Evolutionary conservation across 2,888 invertebrate genomes (phyloP), one percentile per base, ranked within the genome.

Genomic region (Argyresthia goedartella): DNA sequence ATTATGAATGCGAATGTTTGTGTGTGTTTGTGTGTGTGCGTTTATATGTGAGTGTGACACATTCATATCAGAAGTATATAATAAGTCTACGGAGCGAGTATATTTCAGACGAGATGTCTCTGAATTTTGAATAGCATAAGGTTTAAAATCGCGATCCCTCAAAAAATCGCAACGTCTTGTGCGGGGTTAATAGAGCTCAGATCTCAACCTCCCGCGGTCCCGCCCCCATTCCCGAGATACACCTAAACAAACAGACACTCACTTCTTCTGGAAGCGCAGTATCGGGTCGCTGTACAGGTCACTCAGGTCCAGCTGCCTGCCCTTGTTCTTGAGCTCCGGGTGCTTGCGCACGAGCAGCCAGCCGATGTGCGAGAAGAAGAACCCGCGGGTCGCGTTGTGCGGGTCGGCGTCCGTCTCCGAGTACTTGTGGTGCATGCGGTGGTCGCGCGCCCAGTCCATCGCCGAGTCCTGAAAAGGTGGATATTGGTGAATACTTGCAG

Each of bases 311-410:
- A 98, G 89, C 47, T 91, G 90, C 61, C 94, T 92, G 66, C 97
- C 97, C 75, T 96, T 97, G 56, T 84, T 88, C 70, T 91, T 94
- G 42, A 98, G 94, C 58, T 95, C 94, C 0, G 95, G 95, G 71
- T 98, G 98, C 74, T 98, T 98, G 62, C 92, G 90, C 64, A 93
- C 93, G 53, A 98, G 80, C 56, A 98, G 88, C 98, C 98, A 98
- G 54, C 98, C 98, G 63, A 98, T 89, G 76, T 98, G 98, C 0
- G 97, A 91, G 84, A 98, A 98, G 89, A 98, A 98, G 87, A 98
- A 97, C 9, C 98, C 98, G 33, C 97, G 89, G 2, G 90, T 94
- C 1, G 96, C 95, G 71, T 97, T 96, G 74, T 97, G 96, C 0
- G 97, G 97, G 81, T 97, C 97, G 0, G 96, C 97, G 73, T 97